Percentiles rank a stretch among this genome's conserved stretches.
Evolutionary conservation across 2,113 vertebrate genomes (phyloP).

Genomic region (Ia io): DNA sequence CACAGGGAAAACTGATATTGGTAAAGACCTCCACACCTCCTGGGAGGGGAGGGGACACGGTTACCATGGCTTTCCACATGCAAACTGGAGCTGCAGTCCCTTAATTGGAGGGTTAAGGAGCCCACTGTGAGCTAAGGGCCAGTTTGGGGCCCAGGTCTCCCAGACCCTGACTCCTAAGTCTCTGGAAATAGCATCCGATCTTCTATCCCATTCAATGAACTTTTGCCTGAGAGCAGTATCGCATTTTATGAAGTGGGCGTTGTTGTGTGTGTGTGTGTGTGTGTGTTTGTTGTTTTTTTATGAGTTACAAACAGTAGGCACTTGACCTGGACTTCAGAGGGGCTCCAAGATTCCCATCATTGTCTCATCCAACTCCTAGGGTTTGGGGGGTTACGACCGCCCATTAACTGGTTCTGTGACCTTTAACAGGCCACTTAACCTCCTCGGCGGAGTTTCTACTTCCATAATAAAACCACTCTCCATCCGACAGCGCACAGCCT

Average conservation of each 20-base stretch:
- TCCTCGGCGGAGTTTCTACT: neutral
- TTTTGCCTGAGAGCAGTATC: neutral
- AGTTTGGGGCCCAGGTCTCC: neutral
- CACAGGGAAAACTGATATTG: neutral
- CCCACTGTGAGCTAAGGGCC: neutral
- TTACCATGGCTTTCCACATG: neutral
- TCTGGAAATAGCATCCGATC: neutral
- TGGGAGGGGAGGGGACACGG: rapidly evolving
- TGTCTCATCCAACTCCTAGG: neutral
- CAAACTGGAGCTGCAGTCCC: rapidly evolving
- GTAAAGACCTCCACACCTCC: neutral
- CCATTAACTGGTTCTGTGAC: neutral
- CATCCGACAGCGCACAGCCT: neutral
- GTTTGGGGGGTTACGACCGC: neutral
- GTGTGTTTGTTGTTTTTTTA: neutral
- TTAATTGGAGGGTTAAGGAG: neutral
- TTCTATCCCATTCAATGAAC: neutral
- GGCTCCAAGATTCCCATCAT: neutral
- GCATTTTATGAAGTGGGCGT: conserved; percentile 17
- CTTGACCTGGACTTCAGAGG: conserved; percentile 53
- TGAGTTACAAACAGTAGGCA: conserved; percentile 41
- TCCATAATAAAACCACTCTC: neutral
- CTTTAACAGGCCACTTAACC: neutral
- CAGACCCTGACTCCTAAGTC: neutral
- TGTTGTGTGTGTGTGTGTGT: neutral